Evolutionary conservation across 2,888 invertebrate species (phyloP).

Genomic region (Sphinx pinastri): DNA sequence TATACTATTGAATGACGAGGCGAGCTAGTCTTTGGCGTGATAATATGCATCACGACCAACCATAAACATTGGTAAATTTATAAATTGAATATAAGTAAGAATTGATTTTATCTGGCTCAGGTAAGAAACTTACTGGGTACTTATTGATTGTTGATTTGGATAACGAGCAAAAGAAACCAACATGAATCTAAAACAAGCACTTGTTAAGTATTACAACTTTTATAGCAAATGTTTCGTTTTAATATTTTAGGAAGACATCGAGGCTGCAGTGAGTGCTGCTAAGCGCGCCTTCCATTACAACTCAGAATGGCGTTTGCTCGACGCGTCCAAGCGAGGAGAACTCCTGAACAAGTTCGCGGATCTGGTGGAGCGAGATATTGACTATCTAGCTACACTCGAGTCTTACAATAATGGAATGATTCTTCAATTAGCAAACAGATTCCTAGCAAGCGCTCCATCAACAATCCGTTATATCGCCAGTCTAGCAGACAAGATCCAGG

Average conservation of each 20-base stretch:
- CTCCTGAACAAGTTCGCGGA: constrained; percentile 90
- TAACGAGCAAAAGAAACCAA: too few relatives aligned
- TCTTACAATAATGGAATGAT: constrained; percentile 96
- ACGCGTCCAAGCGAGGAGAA: constrained; percentile 90
- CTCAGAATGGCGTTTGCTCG: constrained; percentile 91
- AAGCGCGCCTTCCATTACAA: constrained; percentile 87
- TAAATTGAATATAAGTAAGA: too few relatives aligned
- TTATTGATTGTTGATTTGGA: too few relatives aligned
- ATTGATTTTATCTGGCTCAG: too few relatives aligned
- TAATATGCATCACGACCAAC: too few relatives aligned
- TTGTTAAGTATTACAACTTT: too few relatives aligned
- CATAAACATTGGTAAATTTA: too few relatives aligned
- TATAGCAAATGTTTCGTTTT: not conserved
- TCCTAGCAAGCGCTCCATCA: constrained; percentile 77
- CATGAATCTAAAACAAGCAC: too few relatives aligned
- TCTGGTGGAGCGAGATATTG: constrained; percentile 88
- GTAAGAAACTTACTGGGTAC: too few relatives aligned
- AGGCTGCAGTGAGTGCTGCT: constrained; percentile 90
- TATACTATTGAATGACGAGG: too few relatives aligned
- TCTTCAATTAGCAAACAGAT: constrained; percentile 83
- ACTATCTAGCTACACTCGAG: constrained; percentile 92
- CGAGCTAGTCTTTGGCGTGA: too few relatives aligned
- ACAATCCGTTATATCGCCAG: constrained; percentile 91
- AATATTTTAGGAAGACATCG: constrained; percentile 85
- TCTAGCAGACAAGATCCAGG: constrained; percentile 93